Evolutionary conservation across 2,888 invertebrate genomes (phyloP).

Genomic region (Nycteola revayana): DNA sequence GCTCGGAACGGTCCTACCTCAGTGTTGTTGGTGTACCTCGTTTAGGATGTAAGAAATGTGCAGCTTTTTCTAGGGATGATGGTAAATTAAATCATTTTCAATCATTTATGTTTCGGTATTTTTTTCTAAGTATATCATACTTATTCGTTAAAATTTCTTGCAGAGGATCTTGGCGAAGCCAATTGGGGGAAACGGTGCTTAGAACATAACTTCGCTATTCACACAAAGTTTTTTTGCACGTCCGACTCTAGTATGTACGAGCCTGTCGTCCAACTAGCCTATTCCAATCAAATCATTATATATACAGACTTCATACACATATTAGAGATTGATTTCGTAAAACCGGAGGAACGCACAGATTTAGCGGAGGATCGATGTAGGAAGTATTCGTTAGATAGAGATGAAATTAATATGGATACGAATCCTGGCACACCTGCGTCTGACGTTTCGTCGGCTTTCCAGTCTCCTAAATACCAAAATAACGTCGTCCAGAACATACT

Average conservation of each 20-base stretch:
- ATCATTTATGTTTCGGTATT: neutral
- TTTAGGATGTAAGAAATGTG: conserved; percentile 84
- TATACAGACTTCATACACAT: conserved; percentile 94
- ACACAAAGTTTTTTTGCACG: conserved; percentile 95
- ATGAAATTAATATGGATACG: conserved; percentile 57
- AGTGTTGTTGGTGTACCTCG: conserved; percentile 83
- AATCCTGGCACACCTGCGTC: conserved; percentile 65
- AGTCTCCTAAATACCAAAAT: conserved; percentile 78
- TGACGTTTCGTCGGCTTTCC: conserved; percentile 66
- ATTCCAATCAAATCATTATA: conserved; percentile 88
- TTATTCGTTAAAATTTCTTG: no score
- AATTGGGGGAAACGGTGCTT: conserved; percentile 88
- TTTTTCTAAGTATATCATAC: neutral
- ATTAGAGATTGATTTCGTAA: conserved; percentile 83
- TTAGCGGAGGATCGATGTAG: conserved; percentile 44
- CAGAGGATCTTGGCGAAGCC: conserved; percentile 56
- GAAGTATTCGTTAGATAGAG: conserved; percentile 60
- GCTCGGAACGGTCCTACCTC: conserved; percentile 76
- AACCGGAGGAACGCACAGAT: conserved; percentile 60
- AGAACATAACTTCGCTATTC: conserved; percentile 94
- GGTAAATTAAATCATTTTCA: conserved; percentile 39
- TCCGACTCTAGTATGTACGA: conserved; percentile 91
- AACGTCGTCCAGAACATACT: conserved; percentile 83
- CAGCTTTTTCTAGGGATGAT: conserved; percentile 74
- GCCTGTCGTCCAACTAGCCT: conserved; percentile 85